Conservation (phyloP, 1,140 invertebrate species). For the Magallana angulata region DNA sequence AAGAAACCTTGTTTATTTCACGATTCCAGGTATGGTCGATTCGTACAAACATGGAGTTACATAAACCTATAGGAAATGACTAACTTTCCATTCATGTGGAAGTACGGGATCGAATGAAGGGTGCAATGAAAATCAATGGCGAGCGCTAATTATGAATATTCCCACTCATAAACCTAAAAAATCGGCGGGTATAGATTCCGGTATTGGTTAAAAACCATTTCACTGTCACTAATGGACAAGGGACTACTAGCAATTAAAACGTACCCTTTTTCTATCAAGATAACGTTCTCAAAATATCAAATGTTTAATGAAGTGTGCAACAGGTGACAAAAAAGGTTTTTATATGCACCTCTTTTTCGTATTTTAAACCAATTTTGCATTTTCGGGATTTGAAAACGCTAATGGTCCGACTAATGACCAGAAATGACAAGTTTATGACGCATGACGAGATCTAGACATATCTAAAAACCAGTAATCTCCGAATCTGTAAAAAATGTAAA, state of each 20-base stretch:
- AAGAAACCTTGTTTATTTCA: constrained; percentile 26
- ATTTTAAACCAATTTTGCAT: not conserved
- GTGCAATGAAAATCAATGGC: constrained; percentile 10
- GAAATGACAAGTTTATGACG: constrained; percentile 31
- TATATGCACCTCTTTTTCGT: not conserved
- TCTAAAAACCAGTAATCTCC: constrained; percentile 1
- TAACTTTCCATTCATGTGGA: constrained; percentile 21
- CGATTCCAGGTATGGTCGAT: not conserved
- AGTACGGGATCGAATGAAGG: not conserved
- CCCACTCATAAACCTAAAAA: not conserved
- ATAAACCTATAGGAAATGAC: constrained; percentile 11
- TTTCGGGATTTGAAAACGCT: not conserved
- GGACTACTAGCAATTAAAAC: too few species aligned
- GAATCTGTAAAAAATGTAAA: not conserved
- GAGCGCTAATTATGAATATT: not conserved
- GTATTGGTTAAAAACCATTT: too few species aligned
- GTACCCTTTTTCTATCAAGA: too few species aligned
- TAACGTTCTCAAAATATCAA: too few species aligned
- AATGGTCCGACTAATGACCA: constrained; percentile 23
- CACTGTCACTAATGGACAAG: too few species aligned
- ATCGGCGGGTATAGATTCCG: too few species aligned
- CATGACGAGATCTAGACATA: constrained; percentile 12
- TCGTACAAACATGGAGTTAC: not conserved
- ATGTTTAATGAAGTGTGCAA: too few species aligned
- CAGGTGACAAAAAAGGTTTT: not conserved